Evolutionary conservation across 2,888 invertebrate species (phyloP).

Genomic region (Eilema sororculum): DNA sequence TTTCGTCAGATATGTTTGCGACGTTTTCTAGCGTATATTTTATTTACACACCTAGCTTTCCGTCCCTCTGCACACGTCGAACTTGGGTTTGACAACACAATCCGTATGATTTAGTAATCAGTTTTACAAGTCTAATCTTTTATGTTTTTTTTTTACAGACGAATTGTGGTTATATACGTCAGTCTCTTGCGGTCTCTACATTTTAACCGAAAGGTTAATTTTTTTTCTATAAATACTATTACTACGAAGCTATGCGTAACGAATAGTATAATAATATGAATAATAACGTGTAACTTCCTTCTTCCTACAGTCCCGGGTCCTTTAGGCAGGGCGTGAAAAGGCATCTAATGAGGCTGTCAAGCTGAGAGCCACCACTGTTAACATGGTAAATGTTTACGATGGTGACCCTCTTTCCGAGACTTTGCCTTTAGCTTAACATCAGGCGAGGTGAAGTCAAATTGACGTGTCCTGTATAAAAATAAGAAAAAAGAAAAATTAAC

Average conservation of each 20-base stretch:
- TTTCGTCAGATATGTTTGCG: constrained; percentile 31
- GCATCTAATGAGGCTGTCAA: no score
- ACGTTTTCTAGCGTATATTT: constrained; percentile 33
- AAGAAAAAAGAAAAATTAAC: no score
- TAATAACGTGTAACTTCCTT: neutral
- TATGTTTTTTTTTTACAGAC: constrained; percentile 7
- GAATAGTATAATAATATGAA: neutral
- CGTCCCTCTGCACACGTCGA: constrained; percentile 23
- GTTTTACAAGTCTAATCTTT: constrained; percentile 18
- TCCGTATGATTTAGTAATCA: constrained; percentile 40
- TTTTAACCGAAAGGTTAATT: neutral
- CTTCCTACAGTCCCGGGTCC: no score
- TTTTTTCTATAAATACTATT: neutral
- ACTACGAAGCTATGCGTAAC: no score
- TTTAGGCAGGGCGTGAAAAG: no score
- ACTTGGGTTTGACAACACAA: constrained; percentile 23
- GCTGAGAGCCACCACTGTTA: no score
- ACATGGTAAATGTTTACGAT: no score
- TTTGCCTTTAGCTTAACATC: no score
- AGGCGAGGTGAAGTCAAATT: no score
- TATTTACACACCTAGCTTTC: constrained; percentile 40
- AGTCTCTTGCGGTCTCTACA: neutral
- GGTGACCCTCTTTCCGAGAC: no score
- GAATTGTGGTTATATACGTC: neutral
- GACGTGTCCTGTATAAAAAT: no score